Evolutionary conservation across 1,140 invertebrate species (phyloP).

Genomic region (Euura saliciscinereae): DNA sequence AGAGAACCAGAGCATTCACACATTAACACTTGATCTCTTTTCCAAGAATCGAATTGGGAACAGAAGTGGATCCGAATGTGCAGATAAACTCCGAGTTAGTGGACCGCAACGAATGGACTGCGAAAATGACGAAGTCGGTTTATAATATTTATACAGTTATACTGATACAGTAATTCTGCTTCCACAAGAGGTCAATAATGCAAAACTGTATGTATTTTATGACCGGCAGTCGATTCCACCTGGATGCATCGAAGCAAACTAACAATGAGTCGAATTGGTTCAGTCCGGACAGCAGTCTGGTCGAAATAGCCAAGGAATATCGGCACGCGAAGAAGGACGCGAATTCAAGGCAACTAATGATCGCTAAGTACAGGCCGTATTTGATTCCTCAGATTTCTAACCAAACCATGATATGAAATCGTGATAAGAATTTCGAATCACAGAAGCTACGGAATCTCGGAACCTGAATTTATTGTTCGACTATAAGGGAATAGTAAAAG

Average conservation of each 20-base stretch:
- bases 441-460: too few relatives aligned
- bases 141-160: neutral
- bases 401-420: neutral
- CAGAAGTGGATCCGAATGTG: conserved; percentile 29
- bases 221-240: too few relatives aligned
- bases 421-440: too few relatives aligned
- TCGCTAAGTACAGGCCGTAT: neutral
- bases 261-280: neutral
- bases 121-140: conserved; percentile 18
- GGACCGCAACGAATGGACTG: conserved; percentile 21
- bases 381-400: neutral
- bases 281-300: neutral
- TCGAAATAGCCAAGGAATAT: neutral
- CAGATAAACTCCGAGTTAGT: conserved; percentile 23
- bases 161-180: too few relatives aligned
- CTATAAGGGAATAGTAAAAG: too few relatives aligned
- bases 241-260: too few relatives aligned
- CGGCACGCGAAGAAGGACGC: neutral
- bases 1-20: neutral
- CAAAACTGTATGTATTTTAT: too few relatives aligned
- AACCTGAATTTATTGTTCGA: too few relatives aligned
- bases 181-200: too few relatives aligned
- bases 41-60: conserved; percentile 36
- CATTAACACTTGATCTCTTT: neutral
- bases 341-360: neutral